A percentile compares a stretch with the other conserved stretches of the same genome.
Conservation (phyloP, 2,797 vertebrate species). For the Simalia tracyae region DNA sequence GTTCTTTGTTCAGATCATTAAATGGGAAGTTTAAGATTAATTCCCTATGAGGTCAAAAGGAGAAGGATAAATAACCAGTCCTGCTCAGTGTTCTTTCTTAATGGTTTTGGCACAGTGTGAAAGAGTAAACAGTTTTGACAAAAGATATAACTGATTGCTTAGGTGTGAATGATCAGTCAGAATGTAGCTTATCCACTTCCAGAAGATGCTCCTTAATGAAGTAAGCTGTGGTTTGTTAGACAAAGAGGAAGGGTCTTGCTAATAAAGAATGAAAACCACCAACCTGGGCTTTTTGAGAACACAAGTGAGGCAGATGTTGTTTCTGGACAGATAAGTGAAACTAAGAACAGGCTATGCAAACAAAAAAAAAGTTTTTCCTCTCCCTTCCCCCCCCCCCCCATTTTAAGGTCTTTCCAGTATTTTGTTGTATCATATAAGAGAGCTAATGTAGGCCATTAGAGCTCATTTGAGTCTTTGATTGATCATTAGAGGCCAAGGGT, state of each 20-base stretch:
- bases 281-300: neutral
- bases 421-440: neutral
- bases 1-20: constrained; percentile 71
- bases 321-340: neutral
- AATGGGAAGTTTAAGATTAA: constrained; percentile 76
- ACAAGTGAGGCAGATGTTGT: neutral
- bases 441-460: neutral
- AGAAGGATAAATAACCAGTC: constrained; percentile 72
- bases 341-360: neutral
- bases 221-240: constrained; percentile 38
- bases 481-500: neutral
- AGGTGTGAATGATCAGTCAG: constrained; percentile 73
- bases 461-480: neutral
- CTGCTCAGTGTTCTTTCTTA: constrained; percentile 66
- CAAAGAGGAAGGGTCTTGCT: neutral
- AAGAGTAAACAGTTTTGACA: constrained; percentile 80
- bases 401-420: neutral
- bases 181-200: constrained; percentile 68
- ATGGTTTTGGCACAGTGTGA: constrained; percentile 76
- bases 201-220: constrained; percentile 61
- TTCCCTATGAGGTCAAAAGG: constrained; percentile 74
- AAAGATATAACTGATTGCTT: constrained; percentile 73
- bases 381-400: neutral
- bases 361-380: neutral
- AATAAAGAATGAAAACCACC: constrained; percentile 1